Conservation (phyloP, 1,140 invertebrate species). For the Drosophila trapezifrons region DNA sequence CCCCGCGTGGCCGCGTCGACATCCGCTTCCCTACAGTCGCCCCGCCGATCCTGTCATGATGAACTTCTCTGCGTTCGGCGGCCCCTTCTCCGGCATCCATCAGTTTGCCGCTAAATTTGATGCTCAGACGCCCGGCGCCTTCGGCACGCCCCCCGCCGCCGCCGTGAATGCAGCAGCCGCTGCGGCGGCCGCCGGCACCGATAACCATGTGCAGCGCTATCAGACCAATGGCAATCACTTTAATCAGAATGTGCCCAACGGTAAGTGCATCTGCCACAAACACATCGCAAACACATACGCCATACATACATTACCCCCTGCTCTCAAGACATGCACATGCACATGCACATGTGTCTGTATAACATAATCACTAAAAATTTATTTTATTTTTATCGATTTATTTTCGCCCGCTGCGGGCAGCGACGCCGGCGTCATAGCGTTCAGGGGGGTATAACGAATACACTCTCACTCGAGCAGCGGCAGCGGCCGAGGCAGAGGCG, state of each 20-base stretch:
- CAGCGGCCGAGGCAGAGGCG: constrained; percentile 14
- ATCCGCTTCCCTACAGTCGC: constrained; percentile 10
- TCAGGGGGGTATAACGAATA: constrained; percentile 40
- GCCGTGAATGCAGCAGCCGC: constrained; percentile 69
- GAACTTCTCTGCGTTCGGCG: constrained; percentile 84
- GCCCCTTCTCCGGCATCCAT: constrained; percentile 83
- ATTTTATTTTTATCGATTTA: constrained; percentile 83
- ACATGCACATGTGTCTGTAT: constrained; percentile 61
- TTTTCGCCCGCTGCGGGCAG: constrained; percentile 61
- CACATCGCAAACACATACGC: constrained; percentile 16
- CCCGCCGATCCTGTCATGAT: constrained; percentile 73
- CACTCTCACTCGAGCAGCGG: constrained; percentile 45
- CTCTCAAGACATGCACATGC: constrained; percentile 23
- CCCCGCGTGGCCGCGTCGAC: constrained; percentile 21
- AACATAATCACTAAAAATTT: constrained; percentile 82
- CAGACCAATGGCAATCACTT: constrained; percentile 84
- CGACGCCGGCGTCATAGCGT: constrained; percentile 61
- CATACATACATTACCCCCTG: constrained; percentile 31
- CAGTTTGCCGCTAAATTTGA: constrained; percentile 84
- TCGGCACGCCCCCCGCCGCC: constrained; percentile 73
- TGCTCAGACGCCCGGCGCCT: constrained; percentile 80
- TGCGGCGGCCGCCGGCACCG: constrained; percentile 69
- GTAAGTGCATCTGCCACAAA: constrained; percentile 66
- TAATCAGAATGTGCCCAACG: constrained; percentile 84
- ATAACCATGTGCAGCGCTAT: constrained; percentile 84